These are phyloP conservation scores for Heliconius congener DNA, from an alignment of 1,140 invertebrate genomes.

Conservation along the genomic window DNA sequence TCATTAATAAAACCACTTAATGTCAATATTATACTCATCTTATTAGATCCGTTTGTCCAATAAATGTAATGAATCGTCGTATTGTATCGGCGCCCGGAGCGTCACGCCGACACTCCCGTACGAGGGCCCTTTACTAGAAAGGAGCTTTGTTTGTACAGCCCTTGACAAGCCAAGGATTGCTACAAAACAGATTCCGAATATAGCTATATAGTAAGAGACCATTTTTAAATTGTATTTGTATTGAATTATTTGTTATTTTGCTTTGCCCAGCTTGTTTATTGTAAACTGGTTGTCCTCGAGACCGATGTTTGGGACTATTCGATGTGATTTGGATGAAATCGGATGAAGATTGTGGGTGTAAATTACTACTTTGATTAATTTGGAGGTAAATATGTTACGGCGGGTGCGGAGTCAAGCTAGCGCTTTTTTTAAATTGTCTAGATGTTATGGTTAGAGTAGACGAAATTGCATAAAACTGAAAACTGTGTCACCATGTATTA, in stretches of 20 bases:
- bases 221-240: constrained; percentile 22
- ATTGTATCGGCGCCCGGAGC: constrained; percentile 5
- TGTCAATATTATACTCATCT: constrained; percentile 12
- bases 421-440: too few species aligned
- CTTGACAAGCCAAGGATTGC: constrained; percentile 16
- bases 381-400: neutral
- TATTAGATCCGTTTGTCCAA: constrained; percentile 20
- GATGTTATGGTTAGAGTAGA: too few species aligned
- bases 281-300: constrained; percentile 8
- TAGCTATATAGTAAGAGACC: constrained; percentile 9
- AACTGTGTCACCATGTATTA: too few species aligned
- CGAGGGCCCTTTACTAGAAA: constrained; percentile 16
- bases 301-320: neutral
- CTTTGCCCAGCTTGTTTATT: constrained; percentile 1
- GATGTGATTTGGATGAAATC: neutral
- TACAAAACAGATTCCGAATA: constrained; percentile 17
- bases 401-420: too few species aligned
- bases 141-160: constrained; percentile 24
- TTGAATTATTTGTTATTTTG: constrained; percentile 26
- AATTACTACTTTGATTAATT: neutral
- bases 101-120: too few species aligned
- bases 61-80: constrained; percentile 28
- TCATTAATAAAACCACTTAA: neutral
- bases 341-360: neutral
- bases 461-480: too few species aligned